These are phyloP conservation scores for Pithys albifrons DNA, from an alignment of 2,113 vertebrate genomes.

Conservation along the genomic window DNA sequence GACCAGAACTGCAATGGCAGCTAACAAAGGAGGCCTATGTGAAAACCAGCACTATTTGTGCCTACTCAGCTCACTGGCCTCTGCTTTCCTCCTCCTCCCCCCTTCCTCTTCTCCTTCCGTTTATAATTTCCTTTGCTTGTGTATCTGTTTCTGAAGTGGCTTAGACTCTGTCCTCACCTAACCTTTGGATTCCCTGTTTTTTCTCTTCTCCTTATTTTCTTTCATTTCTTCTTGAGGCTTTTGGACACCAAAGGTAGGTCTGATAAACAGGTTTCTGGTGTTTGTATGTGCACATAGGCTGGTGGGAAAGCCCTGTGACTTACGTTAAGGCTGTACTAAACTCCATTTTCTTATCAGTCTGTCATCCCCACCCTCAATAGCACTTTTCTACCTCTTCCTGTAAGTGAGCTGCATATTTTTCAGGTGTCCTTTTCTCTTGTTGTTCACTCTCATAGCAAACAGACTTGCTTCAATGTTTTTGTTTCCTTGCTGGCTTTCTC, in stretches of 20 bases:
- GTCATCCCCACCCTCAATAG: background rate
- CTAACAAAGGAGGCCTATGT: conserved; percentile 28
- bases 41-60: background rate
- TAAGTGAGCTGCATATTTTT: background rate
- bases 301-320: background rate
- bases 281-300: background rate
- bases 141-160: background rate
- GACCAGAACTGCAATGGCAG: conserved; percentile 17
- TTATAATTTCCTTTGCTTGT: conserved; percentile 20
- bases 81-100: background rate
- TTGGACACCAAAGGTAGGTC: background rate
- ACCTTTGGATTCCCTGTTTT: background rate
- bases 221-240: background rate
- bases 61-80: conserved; percentile 4
- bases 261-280: background rate
- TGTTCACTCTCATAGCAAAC: background rate
- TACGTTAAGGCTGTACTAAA: background rate
- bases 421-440: background rate
- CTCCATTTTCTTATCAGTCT: background rate
- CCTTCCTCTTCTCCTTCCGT: background rate
- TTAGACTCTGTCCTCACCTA: conserved; percentile 1
- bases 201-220: background rate
- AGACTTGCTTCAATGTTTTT: background rate
- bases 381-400: background rate
- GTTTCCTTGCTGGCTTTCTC: background rate